Evolutionary conservation across 2,888 invertebrate genomes (phyloP).

Genomic region (Anagyrus pseudococci): DNA sequence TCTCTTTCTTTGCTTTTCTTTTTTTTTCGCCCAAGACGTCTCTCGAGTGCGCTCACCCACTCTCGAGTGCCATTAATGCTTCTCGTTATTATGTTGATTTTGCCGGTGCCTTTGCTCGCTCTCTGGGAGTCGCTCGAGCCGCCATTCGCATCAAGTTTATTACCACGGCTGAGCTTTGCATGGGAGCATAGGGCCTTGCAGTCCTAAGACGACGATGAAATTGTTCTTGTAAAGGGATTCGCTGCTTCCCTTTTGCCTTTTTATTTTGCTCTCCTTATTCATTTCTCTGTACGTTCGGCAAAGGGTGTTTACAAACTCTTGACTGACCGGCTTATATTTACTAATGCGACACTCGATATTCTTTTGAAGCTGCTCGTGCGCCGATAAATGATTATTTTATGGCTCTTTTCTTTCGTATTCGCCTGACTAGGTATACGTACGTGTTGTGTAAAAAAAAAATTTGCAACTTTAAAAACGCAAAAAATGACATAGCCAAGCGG

Average conservation of each 20-base stretch:
- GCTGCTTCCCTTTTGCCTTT: neutral
- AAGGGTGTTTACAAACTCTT: no score
- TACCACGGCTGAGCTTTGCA: neutral
- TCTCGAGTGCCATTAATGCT: conserved; percentile 6
- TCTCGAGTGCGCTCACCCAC: conserved; percentile 7
- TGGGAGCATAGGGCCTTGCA: neutral
- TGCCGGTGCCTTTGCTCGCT: neutral
- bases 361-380: no score
- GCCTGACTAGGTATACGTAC: no score
- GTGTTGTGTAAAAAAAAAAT: no score
- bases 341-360: no score
- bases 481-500: no score
- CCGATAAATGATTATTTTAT: no score
- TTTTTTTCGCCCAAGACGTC: neutral
- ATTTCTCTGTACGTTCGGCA: no score
- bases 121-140: no score
- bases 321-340: no score
- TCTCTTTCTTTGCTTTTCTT: neutral
- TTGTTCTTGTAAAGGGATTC: neutral
- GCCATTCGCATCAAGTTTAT: neutral
- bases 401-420: no score
- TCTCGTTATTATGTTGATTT: conserved; percentile 31
- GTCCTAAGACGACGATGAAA: neutral
- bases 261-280: neutral
- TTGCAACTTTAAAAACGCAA: no score